Base-by-base conservation (phyloP, 2,888 invertebrate genomes). In the Peribatodes rhomboidaria region DNA sequence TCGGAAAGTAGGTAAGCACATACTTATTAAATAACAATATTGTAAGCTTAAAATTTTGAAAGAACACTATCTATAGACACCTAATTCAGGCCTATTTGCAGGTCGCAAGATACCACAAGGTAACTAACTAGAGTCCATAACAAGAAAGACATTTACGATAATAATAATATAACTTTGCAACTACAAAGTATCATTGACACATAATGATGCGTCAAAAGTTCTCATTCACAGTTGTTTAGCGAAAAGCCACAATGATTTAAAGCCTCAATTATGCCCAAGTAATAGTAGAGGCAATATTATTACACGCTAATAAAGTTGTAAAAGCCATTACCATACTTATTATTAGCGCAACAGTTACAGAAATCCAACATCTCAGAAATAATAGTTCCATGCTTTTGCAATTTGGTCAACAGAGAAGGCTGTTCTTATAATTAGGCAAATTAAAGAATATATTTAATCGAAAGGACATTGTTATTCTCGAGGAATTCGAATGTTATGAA, bases 401-500 rank as follows among this genome's bases (percentile, higher is more conserved):
- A 57, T 52, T 35, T 14, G 39, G 31, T 55, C 27, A 46, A 61
- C 31, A 42, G 20, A 35, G 47, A 62, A 56, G 60, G 60, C 60
- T 60, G 22, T 53, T 35, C 35, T 57, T 54, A 61, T 65, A 65
- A 57, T 58, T 61, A 41, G 20, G 33, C 44, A 42, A 59, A 64
- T 64, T 54, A 64, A 64, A 58, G 33, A 64, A 53, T 63, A 54
- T 35, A 35, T 11, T 35, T 7, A 56, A 54, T 60, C 52, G 60
- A 65, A 60, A 61, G 56, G 65, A 65, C 46, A 65, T 60, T 65
- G 52, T 60, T 61, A 71, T 66, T 73, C 69, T 67, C 31, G 56
- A 69, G 54, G 54, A 70, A 70, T 61, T 62, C 57, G 67, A 71
- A 56, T 67, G 66, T 73, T 74, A 72, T 76, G 74, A 78, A 78